Percentiles rank a stretch among this genome's conserved stretches.
Conservation (phyloP, 2,888 invertebrate species). For the Acholoe squamosa region DNA sequence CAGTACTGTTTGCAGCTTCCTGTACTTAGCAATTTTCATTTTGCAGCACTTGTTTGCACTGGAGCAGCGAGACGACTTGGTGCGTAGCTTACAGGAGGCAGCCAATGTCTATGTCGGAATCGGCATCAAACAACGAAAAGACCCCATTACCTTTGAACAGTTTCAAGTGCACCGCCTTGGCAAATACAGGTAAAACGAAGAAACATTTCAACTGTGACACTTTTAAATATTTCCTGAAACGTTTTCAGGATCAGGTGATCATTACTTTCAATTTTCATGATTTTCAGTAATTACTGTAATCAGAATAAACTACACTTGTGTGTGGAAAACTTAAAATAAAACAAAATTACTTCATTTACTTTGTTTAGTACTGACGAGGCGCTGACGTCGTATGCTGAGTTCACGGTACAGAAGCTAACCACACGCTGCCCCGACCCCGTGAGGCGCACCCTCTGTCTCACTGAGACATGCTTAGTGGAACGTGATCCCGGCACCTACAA, state of each 20-base stretch:
- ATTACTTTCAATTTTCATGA: too few species aligned
- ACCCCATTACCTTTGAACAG: conserved; percentile 92
- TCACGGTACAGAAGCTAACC: conserved; percentile 96
- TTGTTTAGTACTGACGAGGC: conserved; percentile 93
- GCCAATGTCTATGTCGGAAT: conserved; percentile 92
- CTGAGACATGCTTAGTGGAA: conserved; percentile 97
- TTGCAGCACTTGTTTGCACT: conserved; percentile 93
- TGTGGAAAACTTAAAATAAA: too few species aligned
- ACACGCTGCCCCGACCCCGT: conserved; percentile 87
- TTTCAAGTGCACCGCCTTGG: conserved; percentile 95
- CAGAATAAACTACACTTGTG: too few species aligned
- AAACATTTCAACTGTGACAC: too few species aligned
- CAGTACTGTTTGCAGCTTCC: background rate
- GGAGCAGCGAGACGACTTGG: conserved; percentile 92
- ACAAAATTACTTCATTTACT: too few species aligned
- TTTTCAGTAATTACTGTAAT: too few species aligned
- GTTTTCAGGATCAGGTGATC: too few species aligned
- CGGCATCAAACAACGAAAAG: conserved; percentile 91
- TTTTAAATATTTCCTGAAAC: too few species aligned
- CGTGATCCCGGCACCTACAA: conserved; percentile 98
- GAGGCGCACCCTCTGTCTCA: conserved; percentile 94
- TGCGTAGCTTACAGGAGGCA: conserved; percentile 92
- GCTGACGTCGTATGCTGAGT: conserved; percentile 97
- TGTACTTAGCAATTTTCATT: background rate
- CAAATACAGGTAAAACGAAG: conserved; percentile 92